Conservation (phyloP, 2,888 invertebrate genomes). For the Caprella mutica region DNA sequence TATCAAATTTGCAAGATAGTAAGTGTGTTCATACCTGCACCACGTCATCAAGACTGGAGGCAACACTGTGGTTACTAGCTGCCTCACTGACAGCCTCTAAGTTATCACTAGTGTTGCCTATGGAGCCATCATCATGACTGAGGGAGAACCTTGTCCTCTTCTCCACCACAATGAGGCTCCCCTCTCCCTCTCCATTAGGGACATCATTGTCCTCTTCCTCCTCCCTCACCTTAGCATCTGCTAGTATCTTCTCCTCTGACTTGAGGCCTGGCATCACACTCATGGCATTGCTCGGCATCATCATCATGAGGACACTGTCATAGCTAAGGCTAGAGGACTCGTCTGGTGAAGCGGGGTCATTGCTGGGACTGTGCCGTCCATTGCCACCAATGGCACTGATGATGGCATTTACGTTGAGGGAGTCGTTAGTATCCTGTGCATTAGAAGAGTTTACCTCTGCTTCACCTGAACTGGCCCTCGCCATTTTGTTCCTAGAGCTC, state of each 20-base stretch:
- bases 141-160: slow-evolving; percentile 58
- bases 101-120: slow-evolving; percentile 85
- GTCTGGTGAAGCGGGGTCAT: not conserved
- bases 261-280: slow-evolving; percentile 55
- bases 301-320: slow-evolving; percentile 54
- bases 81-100: slow-evolving; percentile 90
- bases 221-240: slow-evolving; percentile 35
- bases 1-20: too few relatives aligned
- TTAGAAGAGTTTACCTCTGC: too few relatives aligned
- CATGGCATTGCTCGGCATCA: slow-evolving; percentile 48
- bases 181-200: slow-evolving; percentile 36
- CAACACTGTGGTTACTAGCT: slow-evolving; percentile 88
- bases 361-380: too few relatives aligned
- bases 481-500: too few relatives aligned
- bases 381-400: too few relatives aligned
- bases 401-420: too few relatives aligned
- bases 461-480: too few relatives aligned
- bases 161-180: slow-evolving; percentile 40
- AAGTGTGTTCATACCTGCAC: slow-evolving; percentile 35
- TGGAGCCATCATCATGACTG: slow-evolving; percentile 81
- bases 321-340: slow-evolving; percentile 42
- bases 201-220: slow-evolving; percentile 35
- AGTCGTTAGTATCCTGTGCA: too few relatives aligned
- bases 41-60: slow-evolving; percentile 64
- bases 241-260: slow-evolving; percentile 53